Percentiles rank a stretch among this genome's conserved stretches.
phyloP scores from a whole-genome alignment of 2,113 vertebrate genomes.

The Seriola dumerili region DNA sequence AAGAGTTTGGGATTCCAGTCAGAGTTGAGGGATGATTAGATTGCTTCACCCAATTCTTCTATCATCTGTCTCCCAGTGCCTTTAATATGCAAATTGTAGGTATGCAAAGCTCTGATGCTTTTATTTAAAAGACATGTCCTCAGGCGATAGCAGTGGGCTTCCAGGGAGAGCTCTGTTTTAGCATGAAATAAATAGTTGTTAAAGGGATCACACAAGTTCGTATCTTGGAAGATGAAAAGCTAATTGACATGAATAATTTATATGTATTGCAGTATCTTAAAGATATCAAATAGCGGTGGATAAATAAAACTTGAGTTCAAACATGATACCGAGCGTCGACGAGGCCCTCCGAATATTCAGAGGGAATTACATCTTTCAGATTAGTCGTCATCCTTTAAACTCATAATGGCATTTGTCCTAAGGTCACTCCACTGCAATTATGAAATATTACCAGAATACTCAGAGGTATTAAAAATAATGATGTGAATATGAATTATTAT shows the following conservation, averaged over 20 bases:
- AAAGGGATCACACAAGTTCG: slow-evolving; percentile 92
- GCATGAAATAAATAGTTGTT: slow-evolving; percentile 97
- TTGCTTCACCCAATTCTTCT: slow-evolving; percentile 84
- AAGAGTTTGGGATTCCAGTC: slow-evolving; percentile 81
- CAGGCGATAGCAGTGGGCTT: slow-evolving; percentile 90
- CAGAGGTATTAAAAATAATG: slow-evolving; percentile 76
- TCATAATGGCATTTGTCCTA: slow-evolving; percentile 78
- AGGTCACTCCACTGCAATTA: slow-evolving; percentile 84
- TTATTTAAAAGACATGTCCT: slow-evolving; percentile 96
- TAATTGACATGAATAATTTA: slow-evolving; percentile 88
- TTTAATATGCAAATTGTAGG: slow-evolving; percentile 95
- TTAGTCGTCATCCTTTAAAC: slow-evolving; percentile 76
- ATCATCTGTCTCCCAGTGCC: slow-evolving; percentile 81
- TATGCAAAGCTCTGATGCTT: slow-evolving; percentile 94
- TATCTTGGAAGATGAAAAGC: slow-evolving; percentile 93
- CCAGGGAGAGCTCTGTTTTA: slow-evolving; percentile 89
- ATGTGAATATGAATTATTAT: slow-evolving; percentile 62
- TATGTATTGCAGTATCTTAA: slow-evolving; percentile 83
- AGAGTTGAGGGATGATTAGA: slow-evolving; percentile 85
- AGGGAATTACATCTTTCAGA: slow-evolving; percentile 76
- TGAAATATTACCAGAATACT: slow-evolving; percentile 78
- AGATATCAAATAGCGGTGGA: slow-evolving; percentile 82
- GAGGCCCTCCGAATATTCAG: slow-evolving; percentile 74
- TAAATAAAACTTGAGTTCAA: slow-evolving; percentile 83
- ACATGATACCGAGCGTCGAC: slow-evolving; percentile 60